Evolutionary conservation across 2,113 vertebrate genomes (phyloP).

Genomic region (Ochotona curzoniae): DNA sequence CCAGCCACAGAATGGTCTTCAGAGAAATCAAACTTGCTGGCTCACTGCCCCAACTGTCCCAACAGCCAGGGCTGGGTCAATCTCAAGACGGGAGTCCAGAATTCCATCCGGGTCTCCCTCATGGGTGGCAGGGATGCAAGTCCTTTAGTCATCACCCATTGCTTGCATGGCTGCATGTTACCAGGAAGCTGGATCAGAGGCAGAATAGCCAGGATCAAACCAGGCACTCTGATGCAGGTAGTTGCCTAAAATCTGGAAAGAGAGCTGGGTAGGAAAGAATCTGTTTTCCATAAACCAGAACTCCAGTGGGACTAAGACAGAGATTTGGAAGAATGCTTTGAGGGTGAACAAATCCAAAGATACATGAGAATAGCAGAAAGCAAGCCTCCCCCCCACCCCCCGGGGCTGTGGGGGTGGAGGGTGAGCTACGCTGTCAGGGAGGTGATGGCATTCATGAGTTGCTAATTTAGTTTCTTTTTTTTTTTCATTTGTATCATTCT

Average conservation of each 20-base stretch:
- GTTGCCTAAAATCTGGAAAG: neutral
- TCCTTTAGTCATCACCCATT: too few relatives aligned
- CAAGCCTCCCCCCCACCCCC: neutral
- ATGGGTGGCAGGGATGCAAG: too few relatives aligned
- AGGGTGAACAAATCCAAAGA: neutral
- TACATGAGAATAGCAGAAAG: neutral
- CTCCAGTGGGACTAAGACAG: neutral
- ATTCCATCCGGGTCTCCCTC: too few relatives aligned
- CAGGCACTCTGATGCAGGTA: too few relatives aligned
- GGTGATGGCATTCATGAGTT: neutral
- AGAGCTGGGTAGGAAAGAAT: neutral
- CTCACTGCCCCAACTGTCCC: too few relatives aligned
- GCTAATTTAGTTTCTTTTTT: too few relatives aligned
- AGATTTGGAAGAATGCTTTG: neutral
- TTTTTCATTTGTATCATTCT: neutral
- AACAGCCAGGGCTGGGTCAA: too few relatives aligned
- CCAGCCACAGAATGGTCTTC: neutral
- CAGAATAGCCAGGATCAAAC: too few relatives aligned
- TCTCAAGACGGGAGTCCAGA: too few relatives aligned
- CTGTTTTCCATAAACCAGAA: neutral
- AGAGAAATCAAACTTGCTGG: neutral
- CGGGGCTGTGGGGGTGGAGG: neutral
- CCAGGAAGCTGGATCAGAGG: too few relatives aligned
- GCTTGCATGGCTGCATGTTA: too few relatives aligned
- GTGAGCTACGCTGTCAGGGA: neutral